Conservation (phyloP, 1,140 invertebrate genomes). For the Laodelphax striatellus region DNA sequence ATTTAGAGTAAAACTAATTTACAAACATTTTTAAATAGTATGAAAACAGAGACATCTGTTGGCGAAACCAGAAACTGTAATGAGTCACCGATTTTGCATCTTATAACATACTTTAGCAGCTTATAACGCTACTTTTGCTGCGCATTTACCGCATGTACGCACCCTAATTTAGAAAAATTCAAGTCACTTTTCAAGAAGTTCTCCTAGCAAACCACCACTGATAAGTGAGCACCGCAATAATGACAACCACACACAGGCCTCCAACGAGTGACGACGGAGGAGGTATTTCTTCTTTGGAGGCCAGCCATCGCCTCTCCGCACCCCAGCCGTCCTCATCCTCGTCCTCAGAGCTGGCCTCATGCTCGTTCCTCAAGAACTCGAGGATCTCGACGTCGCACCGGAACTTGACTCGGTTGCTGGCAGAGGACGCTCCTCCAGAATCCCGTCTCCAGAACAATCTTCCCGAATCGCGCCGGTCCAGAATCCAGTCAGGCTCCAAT, state of each 20-base stretch:
- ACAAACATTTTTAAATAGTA: too few relatives aligned
- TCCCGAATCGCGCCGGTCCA: constrained; percentile 35
- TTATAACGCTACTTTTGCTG: too few relatives aligned
- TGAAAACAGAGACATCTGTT: too few relatives aligned
- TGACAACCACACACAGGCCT: constrained; percentile 12
- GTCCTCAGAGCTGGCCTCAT: constrained; percentile 22
- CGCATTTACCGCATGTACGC: too few relatives aligned
- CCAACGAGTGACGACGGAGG: constrained; percentile 11
- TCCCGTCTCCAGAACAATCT: constrained; percentile 32
- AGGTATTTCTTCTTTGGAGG: constrained; percentile 9
- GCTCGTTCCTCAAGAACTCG: constrained; percentile 34
- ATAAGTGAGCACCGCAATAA: constrained; percentile 13
- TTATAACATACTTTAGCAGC: too few relatives aligned
- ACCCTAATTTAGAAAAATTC: too few relatives aligned
- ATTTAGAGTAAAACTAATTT: too few relatives aligned
- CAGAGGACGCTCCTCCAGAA: constrained; percentile 19
- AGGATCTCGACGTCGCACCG: constrained; percentile 37
- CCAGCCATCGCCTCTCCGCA: not conserved
- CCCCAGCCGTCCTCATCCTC: constrained; percentile 1
- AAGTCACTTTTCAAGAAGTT: too few relatives aligned
- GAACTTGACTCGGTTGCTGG: constrained; percentile 32
- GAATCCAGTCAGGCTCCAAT: constrained; percentile 34
- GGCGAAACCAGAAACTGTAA: too few relatives aligned
- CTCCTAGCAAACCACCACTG: constrained; percentile 8
- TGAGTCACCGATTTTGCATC: too few relatives aligned